These are phyloP conservation scores for Drosophila dunni DNA, from an alignment of 1,140 invertebrate species.

Conservation along the genomic window DNA sequence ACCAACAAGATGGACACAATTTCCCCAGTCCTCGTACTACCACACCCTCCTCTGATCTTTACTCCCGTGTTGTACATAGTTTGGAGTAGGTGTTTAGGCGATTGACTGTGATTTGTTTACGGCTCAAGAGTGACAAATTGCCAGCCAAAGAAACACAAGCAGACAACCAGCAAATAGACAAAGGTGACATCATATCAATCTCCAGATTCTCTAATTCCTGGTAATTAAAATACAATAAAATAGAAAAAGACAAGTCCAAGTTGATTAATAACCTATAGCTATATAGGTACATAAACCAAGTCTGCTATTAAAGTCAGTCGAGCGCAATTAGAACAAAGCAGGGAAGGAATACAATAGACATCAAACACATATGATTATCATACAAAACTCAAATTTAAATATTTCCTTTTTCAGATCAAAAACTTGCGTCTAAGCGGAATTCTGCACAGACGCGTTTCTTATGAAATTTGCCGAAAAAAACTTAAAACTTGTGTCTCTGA, in stretches of 20 bases:
- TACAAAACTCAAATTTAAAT: constrained; percentile 46
- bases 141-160: constrained; percentile 12
- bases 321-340: constrained; percentile 80
- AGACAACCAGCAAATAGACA: not conserved
- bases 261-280: constrained; percentile 75
- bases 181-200: constrained; percentile 68
- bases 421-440: constrained; percentile 55
- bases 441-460: constrained; percentile 66
- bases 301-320: constrained; percentile 76
- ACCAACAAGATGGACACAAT: constrained; percentile 38
- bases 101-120: constrained; percentile 63
- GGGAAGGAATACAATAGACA: constrained; percentile 27
- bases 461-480: constrained; percentile 38
- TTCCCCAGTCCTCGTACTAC: not conserved
- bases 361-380: constrained; percentile 24
- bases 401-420: constrained; percentile 59
- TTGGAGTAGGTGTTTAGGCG: constrained; percentile 75
- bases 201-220: constrained; percentile 51
- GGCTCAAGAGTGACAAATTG: constrained; percentile 71
- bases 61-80: constrained; percentile 22
- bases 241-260: constrained; percentile 26
- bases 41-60: not conserved
- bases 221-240: constrained; percentile 78
- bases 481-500: constrained; percentile 4
- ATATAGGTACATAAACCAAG: constrained; percentile 15